Evolutionary conservation across 2,888 invertebrate species (phyloP).

Genomic region (Scaptomyza flava): DNA sequence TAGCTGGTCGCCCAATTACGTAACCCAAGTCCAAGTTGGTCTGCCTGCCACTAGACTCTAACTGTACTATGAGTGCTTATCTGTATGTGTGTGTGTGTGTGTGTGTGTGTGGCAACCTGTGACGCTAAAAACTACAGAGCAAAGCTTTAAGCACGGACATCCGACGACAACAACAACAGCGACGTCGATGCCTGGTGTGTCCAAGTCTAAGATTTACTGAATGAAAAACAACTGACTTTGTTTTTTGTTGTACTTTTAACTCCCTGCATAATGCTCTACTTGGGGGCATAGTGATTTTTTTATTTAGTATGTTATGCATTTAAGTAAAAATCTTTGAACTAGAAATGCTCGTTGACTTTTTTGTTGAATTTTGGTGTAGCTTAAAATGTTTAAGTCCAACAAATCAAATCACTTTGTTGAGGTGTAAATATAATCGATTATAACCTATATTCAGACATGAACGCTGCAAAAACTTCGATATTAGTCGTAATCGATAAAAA

Average conservation of each 20-base stretch:
- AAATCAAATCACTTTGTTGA: no score
- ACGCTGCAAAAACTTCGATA: no score
- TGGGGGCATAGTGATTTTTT: not conserved
- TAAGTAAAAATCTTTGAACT: no score
- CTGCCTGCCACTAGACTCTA: slow-evolving; percentile 47
- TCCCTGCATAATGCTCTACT: slow-evolving; percentile 21
- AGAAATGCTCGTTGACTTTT: no score
- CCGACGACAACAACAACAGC: slow-evolving; percentile 38
- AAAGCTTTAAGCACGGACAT: slow-evolving; percentile 57
- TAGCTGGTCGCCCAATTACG: slow-evolving; percentile 70
- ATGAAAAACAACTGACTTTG: slow-evolving; percentile 50
- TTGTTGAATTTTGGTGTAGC: no score
- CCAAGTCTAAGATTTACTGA: slow-evolving; percentile 53
- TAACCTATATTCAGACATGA: no score
- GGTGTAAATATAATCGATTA: no score
- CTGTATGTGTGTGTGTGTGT: slow-evolving; percentile 9
- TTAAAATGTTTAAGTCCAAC: no score
- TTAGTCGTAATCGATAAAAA: no score
- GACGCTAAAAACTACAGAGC: slow-evolving; percentile 40
- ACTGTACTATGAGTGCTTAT: slow-evolving; percentile 49
- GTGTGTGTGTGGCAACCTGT: slow-evolving; percentile 62
- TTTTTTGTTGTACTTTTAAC: slow-evolving; percentile 8
- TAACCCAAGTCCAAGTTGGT: slow-evolving; percentile 70
- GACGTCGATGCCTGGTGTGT: slow-evolving; percentile 23
- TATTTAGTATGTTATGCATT: not conserved